Evolutionary conservation across 2,113 vertebrate species (phyloP), one percentile per base, ranked within the genome.

Genomic region (Sinocyclocheilus maitianheensis): DNA sequence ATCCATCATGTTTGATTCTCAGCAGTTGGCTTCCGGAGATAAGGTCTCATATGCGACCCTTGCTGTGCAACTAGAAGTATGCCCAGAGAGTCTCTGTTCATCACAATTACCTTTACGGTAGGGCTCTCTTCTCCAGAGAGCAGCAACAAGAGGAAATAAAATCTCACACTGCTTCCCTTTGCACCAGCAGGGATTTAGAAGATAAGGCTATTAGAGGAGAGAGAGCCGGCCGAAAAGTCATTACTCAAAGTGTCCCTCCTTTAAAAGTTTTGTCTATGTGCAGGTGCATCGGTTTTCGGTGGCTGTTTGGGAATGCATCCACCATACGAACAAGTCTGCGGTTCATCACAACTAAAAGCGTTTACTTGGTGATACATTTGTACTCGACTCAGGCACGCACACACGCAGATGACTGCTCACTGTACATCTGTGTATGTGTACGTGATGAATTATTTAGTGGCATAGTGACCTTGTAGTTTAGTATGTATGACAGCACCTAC

Each of bases 1-100:
- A 75, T 89, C 55, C 80, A 69, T 87, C 86, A 62, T 89, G 75
- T 78, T 85, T 85, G 79, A 85, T 79, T 81, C 75, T 80, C 58
- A 75, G 74, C 67, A 51, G 69, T 89, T 84, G n/a, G 16, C 46
- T 71, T n/a, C 69, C 14, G 51, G 65, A 75, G 55, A 85, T 85
- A 85, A 72, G 34, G 55, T 87, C 69, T 85, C 62, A 13, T 46
- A 37, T 30, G 53, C 55, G 83, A 76, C 24, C 62, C 37, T 60
- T 34, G 34, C 51, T 58, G 26, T 82, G 26, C 75, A 48, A 77
- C 77, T 82, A 80, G 76, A 87, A 87, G 62, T 78, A 75, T 40
- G 80, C 82, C 79, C 46, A 71, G 65, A 69, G 79, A 84, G 84
- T 16, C 76, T 34, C 83, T 71, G 78, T 79, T 89, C 37, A 53